Percentiles rank a stretch among this genome's conserved stretches.
phyloP scores from a whole-genome alignment of 2,888 invertebrate species.

The Volucella inanis region DNA sequence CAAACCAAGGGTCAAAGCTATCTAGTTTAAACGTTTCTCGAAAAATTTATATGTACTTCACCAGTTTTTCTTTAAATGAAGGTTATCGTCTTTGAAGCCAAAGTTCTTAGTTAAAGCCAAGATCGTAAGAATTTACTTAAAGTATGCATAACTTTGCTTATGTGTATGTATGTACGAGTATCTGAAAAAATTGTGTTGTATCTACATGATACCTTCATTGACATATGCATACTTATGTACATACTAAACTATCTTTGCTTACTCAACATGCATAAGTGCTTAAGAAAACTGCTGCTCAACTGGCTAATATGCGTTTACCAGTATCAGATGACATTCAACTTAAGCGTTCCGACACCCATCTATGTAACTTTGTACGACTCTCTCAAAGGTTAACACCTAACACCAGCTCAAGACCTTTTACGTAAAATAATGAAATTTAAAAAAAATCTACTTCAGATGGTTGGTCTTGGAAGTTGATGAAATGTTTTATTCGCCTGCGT shows the following conservation, averaged over 20 bases:
- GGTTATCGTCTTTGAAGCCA: neutral
- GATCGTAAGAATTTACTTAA: too few relatives aligned
- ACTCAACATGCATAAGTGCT: too few relatives aligned
- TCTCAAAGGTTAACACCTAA: constrained; percentile 63
- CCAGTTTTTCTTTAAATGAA: neutral
- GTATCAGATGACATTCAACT: constrained; percentile 60
- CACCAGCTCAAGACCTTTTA: constrained; percentile 63
- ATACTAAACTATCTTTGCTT: too few relatives aligned
- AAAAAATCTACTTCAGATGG: constrained; percentile 12
- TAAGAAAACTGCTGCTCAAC: neutral
- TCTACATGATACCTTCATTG: too few relatives aligned
- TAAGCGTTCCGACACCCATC: constrained; percentile 53
- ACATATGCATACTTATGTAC: too few relatives aligned
- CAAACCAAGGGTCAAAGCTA: too few relatives aligned
- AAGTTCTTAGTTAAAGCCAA: neutral
- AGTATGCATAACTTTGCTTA: too few relatives aligned
- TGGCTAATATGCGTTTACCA: neutral
- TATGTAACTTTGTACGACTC: constrained; percentile 12
- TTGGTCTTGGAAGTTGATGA: constrained; percentile 31
- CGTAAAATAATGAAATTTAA: neutral
- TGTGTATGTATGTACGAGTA: too few relatives aligned
- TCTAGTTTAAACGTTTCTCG: too few relatives aligned
- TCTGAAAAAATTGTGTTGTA: too few relatives aligned
- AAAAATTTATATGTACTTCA: too few relatives aligned
- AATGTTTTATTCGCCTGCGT: constrained; percentile 32